These are phyloP conservation scores for Pterocles orientalis DNA, from an alignment of 2,113 vertebrate genomes.

Conservation along the genomic window DNA sequence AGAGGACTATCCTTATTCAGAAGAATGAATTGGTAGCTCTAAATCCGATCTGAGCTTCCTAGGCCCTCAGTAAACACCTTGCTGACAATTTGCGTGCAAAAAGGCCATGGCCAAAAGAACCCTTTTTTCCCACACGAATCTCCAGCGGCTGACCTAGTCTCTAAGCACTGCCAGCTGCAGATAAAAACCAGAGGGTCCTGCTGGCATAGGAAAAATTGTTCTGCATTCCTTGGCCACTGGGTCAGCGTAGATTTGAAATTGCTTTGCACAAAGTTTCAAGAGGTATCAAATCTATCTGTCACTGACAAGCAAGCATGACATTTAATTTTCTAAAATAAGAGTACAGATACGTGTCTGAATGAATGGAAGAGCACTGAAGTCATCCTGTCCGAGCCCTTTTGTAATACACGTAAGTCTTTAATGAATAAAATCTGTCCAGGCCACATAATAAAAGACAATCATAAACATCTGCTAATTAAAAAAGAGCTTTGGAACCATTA, in stretches of 20 bases:
- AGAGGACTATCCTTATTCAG: background rate
- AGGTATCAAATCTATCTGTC: background rate
- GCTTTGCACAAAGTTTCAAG: background rate
- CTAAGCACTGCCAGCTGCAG: background rate
- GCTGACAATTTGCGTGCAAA: background rate
- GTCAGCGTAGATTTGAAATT: background rate
- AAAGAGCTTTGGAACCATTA: background rate
- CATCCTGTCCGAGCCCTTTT: background rate
- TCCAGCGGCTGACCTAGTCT: background rate
- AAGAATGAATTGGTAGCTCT: background rate
- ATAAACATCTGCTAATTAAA: background rate
- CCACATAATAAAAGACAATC: background rate
- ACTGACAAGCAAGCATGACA: background rate
- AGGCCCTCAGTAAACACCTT: background rate
- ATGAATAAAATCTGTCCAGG: background rate
- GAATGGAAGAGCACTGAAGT: background rate
- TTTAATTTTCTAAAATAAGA: background rate
- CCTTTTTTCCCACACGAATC: fast-evolving
- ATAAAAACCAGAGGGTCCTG: background rate
- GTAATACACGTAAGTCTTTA: background rate
- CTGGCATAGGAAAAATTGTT: background rate
- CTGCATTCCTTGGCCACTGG: background rate
- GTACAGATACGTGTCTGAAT: background rate
- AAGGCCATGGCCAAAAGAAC: fast-evolving
- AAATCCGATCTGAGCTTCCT: background rate